Evolutionary conservation across 2,113 vertebrate species (phyloP).

Genomic region (Leucopsar rothschildi): DNA sequence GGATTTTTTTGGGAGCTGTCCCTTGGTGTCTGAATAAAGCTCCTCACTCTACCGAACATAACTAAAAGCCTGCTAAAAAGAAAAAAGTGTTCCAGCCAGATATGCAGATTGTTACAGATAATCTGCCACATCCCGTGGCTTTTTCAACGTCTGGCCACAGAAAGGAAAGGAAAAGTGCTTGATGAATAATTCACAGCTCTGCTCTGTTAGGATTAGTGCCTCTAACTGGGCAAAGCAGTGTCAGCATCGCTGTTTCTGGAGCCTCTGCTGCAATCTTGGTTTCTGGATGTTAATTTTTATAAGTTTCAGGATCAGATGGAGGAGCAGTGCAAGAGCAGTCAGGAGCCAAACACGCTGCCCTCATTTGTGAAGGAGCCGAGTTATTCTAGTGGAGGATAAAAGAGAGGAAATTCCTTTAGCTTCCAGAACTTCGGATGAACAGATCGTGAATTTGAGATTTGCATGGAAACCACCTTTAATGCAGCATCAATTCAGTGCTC

Average conservation of each 20-base stretch:
- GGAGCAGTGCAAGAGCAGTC: neutral
- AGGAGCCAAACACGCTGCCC: neutral
- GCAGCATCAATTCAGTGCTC: neutral
- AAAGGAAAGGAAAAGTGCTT: neutral
- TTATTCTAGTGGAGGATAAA: neutral
- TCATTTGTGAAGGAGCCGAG: neutral
- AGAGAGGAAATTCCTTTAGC: neutral
- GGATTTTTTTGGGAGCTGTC: neutral
- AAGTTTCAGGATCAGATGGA: neutral
- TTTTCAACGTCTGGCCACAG: neutral
- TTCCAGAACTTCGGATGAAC: neutral
- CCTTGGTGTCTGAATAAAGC: neutral
- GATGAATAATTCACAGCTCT: constrained; percentile 37
- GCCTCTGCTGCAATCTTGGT: neutral
- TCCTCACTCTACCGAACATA: neutral
- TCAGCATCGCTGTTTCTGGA: neutral
- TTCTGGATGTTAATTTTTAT: neutral
- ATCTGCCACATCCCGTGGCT: neutral
- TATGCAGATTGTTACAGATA: neutral
- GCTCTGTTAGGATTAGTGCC: neutral
- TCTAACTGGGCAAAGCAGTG: neutral
- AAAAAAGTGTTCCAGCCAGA: neutral
- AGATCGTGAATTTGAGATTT: neutral
- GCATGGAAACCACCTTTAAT: neutral
- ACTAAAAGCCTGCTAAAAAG: constrained; percentile 2